These are phyloP conservation scores for Morone chrysops DNA, from an alignment of 2,113 vertebrate species.

Conservation along the genomic window DNA sequence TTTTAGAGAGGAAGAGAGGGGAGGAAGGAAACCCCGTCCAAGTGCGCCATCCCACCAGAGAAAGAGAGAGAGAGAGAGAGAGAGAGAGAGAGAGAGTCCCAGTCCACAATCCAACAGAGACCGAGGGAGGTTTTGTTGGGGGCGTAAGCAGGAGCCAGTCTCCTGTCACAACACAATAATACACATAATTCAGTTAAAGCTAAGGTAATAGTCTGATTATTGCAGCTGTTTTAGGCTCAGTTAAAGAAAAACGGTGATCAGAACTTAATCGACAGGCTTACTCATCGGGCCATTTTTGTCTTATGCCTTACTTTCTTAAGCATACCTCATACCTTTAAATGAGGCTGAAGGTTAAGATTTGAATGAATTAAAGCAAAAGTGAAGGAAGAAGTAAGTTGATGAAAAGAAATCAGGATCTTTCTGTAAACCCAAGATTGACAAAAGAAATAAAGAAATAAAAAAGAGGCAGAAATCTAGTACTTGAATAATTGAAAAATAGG, in stretches of 20 bases:
- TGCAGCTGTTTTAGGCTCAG: too few relatives aligned
- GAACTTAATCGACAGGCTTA: neutral
- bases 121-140: neutral
- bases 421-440: slow-evolving; percentile 2
- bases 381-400: neutral
- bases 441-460: slow-evolving; percentile 5
- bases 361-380: neutral
- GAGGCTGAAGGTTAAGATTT: neutral
- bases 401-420: neutral
- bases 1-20: slow-evolving; percentile 55
- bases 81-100: slow-evolving; percentile 3
- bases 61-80: neutral
- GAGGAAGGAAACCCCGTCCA: slow-evolving; percentile 35
- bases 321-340: neutral
- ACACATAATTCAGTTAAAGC: neutral
- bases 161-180: neutral
- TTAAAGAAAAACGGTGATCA: neutral
- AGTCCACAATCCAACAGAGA: neutral
- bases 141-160: neutral
- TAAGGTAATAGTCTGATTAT: neutral
- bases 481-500: slow-evolving; percentile 85
- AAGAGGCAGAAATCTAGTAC: slow-evolving; percentile 53
- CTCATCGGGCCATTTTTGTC: neutral
- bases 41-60: slow-evolving; percentile 12
- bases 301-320: neutral